These are phyloP conservation scores for Ernsta delagoae DNA, from an alignment of 2,888 invertebrate species.

Conservation along the genomic window DNA sequence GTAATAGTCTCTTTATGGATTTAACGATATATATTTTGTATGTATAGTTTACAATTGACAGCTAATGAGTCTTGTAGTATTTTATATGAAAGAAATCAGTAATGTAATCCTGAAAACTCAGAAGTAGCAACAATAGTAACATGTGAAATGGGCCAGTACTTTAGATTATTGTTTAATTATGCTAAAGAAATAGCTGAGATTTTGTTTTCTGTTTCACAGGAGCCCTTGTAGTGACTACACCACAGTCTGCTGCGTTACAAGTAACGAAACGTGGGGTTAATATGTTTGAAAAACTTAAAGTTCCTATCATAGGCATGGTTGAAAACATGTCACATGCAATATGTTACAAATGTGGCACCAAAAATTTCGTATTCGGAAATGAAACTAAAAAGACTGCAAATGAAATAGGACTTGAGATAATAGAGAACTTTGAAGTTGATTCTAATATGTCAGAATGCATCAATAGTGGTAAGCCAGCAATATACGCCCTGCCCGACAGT, in stretches of 20 bases:
- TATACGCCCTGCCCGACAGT: constrained; percentile 87
- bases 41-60: too few relatives aligned
- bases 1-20: too few relatives aligned
- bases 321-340: constrained; percentile 95
- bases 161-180: too few relatives aligned
- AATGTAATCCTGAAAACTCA: too few relatives aligned
- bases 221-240: constrained; percentile 96
- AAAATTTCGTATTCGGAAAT: constrained; percentile 90
- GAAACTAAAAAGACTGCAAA: constrained; percentile 86
- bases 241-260: constrained; percentile 94
- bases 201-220: constrained; percentile 71
- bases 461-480: constrained; percentile 91
- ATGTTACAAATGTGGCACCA: constrained; percentile 91
- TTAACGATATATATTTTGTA: too few relatives aligned
- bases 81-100: too few relatives aligned
- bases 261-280: constrained; percentile 94
- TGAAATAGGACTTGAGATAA: constrained; percentile 87
- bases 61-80: too few relatives aligned
- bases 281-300: constrained; percentile 93
- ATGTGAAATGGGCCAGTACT: too few relatives aligned
- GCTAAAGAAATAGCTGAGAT: too few relatives aligned
- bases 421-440: constrained; percentile 90
- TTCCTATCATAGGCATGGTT: constrained; percentile 94
- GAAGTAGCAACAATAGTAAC: too few relatives aligned
- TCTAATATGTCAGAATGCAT: constrained; percentile 88